Evolutionary conservation across 2,888 invertebrate genomes (phyloP).

Genomic region (Luffia ferchaultella): DNA sequence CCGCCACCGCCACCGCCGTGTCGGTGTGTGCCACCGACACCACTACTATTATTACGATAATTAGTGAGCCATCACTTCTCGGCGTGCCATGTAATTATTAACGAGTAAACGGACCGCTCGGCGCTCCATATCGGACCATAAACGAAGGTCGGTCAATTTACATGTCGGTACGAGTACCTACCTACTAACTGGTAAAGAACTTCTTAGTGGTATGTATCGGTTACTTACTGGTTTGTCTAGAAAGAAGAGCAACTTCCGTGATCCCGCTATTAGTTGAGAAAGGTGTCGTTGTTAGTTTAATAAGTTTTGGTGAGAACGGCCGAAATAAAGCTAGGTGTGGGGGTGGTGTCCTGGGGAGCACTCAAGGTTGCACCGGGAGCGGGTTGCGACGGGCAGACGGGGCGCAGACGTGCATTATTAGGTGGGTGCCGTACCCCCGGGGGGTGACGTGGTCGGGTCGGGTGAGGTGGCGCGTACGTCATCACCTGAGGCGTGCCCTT

Average conservation of each 20-base stretch:
- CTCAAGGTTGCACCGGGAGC: conserved; percentile 60
- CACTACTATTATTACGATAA: conserved; percentile 62
- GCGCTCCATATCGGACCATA: not conserved
- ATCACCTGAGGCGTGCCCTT: conserved; percentile 66
- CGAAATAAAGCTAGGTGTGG: conserved; percentile 19
- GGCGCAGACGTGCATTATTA: conserved; percentile 67
- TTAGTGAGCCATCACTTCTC: conserved; percentile 48
- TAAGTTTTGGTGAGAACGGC: not conserved
- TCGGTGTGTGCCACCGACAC: conserved; percentile 20
- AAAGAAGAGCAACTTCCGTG: too few species aligned
- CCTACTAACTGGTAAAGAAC: too few species aligned
- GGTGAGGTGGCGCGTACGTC: conserved; percentile 57
- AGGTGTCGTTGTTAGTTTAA: too few species aligned
- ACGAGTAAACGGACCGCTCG: not conserved
- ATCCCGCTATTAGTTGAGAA: too few species aligned
- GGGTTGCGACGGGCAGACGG: conserved; percentile 57
- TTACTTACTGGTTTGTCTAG: too few species aligned
- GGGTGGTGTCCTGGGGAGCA: conserved; percentile 39
- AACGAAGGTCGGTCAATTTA: not conserved
- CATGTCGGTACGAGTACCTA: too few species aligned
- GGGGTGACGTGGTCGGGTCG: conserved; percentile 34
- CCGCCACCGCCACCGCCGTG: conserved; percentile 39
- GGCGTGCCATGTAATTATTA: conserved; percentile 1
- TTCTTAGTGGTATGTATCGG: too few species aligned
- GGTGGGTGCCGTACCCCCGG: conserved; percentile 60